Evolutionary conservation across 1,140 invertebrate genomes (phyloP).

Genomic region (Ceratina japonica): DNA sequence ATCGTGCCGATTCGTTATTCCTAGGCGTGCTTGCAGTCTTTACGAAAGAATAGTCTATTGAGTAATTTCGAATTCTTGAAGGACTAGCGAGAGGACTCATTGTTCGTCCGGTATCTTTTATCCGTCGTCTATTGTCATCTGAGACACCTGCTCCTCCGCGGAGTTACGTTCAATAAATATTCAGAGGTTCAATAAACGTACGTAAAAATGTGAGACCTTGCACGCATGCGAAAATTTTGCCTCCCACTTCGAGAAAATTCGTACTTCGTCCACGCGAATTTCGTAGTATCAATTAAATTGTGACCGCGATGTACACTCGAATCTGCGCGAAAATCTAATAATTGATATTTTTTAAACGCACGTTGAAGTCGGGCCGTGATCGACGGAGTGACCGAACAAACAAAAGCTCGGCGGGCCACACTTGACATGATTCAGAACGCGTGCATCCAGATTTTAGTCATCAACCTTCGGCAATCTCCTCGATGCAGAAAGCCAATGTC

Average conservation of each 20-base stretch:
- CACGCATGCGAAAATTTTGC: background rate
- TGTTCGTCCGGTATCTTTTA: conserved; percentile 22
- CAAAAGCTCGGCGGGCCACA: background rate
- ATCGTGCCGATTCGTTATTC: background rate
- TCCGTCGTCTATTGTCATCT: background rate
- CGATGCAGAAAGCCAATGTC: conserved; percentile 2
- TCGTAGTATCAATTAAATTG: background rate
- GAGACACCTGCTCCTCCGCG: background rate
- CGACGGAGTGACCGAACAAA: too few species aligned
- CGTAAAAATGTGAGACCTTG: too few species aligned
- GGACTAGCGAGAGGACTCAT: background rate
- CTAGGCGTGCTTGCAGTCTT: background rate
- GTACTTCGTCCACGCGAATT: too few species aligned
- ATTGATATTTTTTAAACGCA: background rate
- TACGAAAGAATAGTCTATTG: conserved; percentile 1
- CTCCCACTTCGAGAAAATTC: too few species aligned
- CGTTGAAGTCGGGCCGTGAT: too few species aligned
- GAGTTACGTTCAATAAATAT: conserved; percentile 26
- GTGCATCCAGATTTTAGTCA: conserved; percentile 18
- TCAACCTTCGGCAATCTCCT: conserved; percentile 9
- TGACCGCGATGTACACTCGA: too few species aligned
- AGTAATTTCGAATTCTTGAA: conserved; percentile 24
- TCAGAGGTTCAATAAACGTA: background rate
- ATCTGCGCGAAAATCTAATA: too few species aligned
- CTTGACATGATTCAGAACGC: background rate